Percentiles rank a stretch among this genome's conserved stretches.
Evolutionary conservation across 2,888 invertebrate species (phyloP).

Genomic region (Odontomyia ornata): DNA sequence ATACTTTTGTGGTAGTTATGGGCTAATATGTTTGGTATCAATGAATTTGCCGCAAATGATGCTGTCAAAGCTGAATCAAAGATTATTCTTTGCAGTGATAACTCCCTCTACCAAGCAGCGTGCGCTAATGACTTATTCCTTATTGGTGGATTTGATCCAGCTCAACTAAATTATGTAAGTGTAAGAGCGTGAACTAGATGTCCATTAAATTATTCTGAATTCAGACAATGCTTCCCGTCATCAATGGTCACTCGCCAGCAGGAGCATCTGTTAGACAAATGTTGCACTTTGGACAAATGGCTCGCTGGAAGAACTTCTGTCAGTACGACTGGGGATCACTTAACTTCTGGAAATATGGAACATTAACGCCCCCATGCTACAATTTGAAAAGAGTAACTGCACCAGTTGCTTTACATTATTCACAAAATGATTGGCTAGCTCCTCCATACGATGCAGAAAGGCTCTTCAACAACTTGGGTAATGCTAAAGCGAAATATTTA

Average conservation of each 20-base stretch:
- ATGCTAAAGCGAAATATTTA: constrained; percentile 64
- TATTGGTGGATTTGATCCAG: constrained; percentile 58
- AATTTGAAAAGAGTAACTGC: constrained; percentile 57
- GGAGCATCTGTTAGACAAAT: constrained; percentile 68
- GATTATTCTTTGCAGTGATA: constrained; percentile 61
- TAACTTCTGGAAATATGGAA: constrained; percentile 60
- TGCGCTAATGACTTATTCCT: constrained; percentile 47
- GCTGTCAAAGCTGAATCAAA: constrained; percentile 64
- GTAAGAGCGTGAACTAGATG: not conserved
- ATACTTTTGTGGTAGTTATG: not conserved
- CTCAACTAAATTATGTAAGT: constrained; percentile 60
- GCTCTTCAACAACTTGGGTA: constrained; percentile 63
- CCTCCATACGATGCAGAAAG: constrained; percentile 65
- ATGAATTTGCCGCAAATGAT: constrained; percentile 70
- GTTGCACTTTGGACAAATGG: constrained; percentile 67
- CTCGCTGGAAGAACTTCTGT: constrained; percentile 56
- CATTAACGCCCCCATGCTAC: constrained; percentile 60
- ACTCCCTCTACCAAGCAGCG: constrained; percentile 41
- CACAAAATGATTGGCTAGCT: constrained; percentile 70
- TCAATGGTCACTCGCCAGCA: constrained; percentile 67
- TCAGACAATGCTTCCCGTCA: constrained; percentile 67
- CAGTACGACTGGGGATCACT: constrained; percentile 58
- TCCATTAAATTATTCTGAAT: constrained; percentile 4
- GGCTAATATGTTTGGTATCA: constrained; percentile 46
- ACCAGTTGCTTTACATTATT: constrained; percentile 64